Base-by-base conservation (phyloP, 1,140 invertebrate genomes). In the Phortica variegata region DNA sequence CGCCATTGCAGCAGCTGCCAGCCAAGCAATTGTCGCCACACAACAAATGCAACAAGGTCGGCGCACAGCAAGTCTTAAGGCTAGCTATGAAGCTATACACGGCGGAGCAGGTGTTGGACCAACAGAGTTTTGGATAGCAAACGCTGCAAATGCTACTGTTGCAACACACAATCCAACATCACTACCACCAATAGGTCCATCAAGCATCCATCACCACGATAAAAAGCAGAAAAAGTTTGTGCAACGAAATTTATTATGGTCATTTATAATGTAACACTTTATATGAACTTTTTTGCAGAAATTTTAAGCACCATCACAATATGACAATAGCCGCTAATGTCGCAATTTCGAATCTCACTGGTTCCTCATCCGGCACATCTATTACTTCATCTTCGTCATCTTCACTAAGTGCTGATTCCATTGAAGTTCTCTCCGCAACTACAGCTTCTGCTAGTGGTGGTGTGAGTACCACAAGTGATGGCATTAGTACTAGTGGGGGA, bases 31-130 rank as follows among this genome's bases (percentile, higher is more conserved):
- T 48, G 93, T 92, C 9, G 93, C 93, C 3, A 97, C 95, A 12
- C 93, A 97, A 63, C 93, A 96, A 83, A 94, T 97, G 89, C 91
- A 93, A 66, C 91, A 96, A 57, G 95, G 95, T 0, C 81, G 95
- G 47, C 81, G 95, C 38, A 96, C 94, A 0, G 92, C 93, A 2
- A 94, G 92, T 68, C 78, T 98, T 43, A 97, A 97, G 78, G 94
- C 95, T 13, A 96, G 93, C 41, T 93, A 93, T 61, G 91, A 95
- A 76, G 92, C 91, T 0, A 89, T 91, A 32, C 75, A 77, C 33
- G 82, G 83, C 1, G 80, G 79, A 6, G 80, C 81, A 13, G 77
- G 80, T 1, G 79, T 83, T 12, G 78, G 83, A 0, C 58, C 79
- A 5, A 77, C 82, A 19, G 84, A 86, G 44, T 77, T 86, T 36